Conservation (phyloP, 2,888 invertebrate species). For the Parnassius mnemosyne region DNA sequence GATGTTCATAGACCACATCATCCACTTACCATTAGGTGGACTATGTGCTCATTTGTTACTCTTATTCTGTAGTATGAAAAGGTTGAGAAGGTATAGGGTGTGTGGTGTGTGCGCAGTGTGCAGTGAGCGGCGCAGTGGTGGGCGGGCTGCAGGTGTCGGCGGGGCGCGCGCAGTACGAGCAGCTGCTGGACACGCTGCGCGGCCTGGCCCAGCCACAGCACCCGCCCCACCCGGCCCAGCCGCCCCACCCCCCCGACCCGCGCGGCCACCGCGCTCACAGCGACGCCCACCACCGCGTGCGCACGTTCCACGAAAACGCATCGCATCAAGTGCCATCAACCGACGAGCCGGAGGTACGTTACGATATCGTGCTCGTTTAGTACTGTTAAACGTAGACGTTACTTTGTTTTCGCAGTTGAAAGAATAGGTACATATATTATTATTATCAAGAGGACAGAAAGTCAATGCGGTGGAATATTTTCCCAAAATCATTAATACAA, state of each 20-base stretch:
- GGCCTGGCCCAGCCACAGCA: slow-evolving; percentile 42
- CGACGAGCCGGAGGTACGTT: neutral
- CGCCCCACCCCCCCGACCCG: no score
- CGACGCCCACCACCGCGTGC: slow-evolving; percentile 29
- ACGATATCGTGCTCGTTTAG: neutral
- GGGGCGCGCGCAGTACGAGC: slow-evolving; percentile 93
- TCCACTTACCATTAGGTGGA: no score
- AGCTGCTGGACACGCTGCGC: slow-evolving; percentile 86
- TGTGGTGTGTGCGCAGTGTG: slow-evolving; percentile 47
- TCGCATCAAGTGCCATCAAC: neutral
- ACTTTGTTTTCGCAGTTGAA: no score
- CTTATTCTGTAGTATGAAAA: no score
- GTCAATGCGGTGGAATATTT: no score
- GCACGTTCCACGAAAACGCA: slow-evolving; percentile 23
- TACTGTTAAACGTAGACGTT: no score
- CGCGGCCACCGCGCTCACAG: slow-evolving; percentile 28
- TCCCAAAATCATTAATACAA: no score
- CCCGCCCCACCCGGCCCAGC: neutral
- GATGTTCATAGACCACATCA: no score
- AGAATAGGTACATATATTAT: no score
- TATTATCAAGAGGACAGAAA: no score
- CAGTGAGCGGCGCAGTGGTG: slow-evolving; percentile 88
- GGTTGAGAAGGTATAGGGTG: no score
- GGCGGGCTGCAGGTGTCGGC: slow-evolving; percentile 92
- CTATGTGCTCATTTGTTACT: no score